These are phyloP conservation scores for Drosophila nasuta DNA, from an alignment of 1,140 invertebrate genomes.

Conservation along the genomic window DNA sequence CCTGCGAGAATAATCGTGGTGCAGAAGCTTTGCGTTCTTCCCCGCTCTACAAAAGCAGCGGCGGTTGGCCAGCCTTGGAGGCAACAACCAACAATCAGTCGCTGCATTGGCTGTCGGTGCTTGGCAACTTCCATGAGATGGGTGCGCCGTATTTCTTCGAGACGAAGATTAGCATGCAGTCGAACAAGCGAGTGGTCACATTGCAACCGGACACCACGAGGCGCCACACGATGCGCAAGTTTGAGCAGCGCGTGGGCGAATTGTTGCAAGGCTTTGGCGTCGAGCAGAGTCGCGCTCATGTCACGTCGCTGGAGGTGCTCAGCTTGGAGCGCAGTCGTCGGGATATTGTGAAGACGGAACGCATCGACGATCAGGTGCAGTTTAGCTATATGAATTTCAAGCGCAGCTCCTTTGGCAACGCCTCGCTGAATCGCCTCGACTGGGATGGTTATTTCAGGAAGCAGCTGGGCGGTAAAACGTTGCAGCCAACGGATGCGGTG, in stretches of 20 bases:
- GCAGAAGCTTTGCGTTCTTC: constrained; percentile 57
- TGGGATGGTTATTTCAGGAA: constrained; percentile 75
- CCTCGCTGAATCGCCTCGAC: constrained; percentile 49
- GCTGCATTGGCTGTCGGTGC: constrained; percentile 58
- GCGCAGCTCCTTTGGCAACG: constrained; percentile 55
- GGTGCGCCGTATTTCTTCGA: constrained; percentile 73
- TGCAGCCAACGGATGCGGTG: constrained; percentile 60
- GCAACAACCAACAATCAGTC: constrained; percentile 33
- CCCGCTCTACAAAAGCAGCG: constrained; percentile 59
- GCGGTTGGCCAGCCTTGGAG: constrained; percentile 77
- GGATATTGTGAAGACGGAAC: constrained; percentile 65
- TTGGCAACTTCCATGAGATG: constrained; percentile 70
- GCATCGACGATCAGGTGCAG: constrained; percentile 65
- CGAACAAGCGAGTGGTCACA: constrained; percentile 66
- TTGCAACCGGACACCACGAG: constrained; percentile 59
- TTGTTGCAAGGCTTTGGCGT: constrained; percentile 65
- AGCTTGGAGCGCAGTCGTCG: constrained; percentile 73
- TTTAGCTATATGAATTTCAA: constrained; percentile 76
- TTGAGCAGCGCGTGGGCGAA: constrained; percentile 72
- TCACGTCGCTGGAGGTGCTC: constrained; percentile 71
- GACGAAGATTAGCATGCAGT: constrained; percentile 63
- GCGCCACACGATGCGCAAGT: constrained; percentile 69
- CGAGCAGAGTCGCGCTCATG: constrained; percentile 66
- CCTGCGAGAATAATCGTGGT: constrained; percentile 61
- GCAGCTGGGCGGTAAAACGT: constrained; percentile 66